Conservation (phyloP, 2,797 vertebrate species). For the Periophthalmus magnuspinnatus region DNA sequence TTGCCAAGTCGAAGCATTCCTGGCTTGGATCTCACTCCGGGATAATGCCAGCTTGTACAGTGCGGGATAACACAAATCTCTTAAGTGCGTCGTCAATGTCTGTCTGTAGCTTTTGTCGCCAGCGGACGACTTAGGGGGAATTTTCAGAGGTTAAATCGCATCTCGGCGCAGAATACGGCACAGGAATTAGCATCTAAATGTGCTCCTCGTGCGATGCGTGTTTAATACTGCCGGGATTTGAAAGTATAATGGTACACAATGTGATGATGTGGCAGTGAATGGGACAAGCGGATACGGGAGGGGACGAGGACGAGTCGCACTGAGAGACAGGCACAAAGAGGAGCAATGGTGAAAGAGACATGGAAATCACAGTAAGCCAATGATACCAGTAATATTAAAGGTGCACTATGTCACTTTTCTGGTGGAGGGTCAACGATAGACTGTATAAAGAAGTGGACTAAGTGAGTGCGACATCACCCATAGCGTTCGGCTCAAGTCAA, state of each 20-base stretch:
- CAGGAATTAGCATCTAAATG: conserved; percentile 80
- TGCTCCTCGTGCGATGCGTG: conserved; percentile 70
- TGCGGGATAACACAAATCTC: conserved; percentile 57
- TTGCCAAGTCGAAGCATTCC: conserved; percentile 28
- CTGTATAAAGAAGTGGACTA: too few species aligned
- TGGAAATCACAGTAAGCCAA: background rate
- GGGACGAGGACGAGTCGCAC: background rate
- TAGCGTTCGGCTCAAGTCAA: too few species aligned
- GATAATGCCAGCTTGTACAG: conserved; percentile 57
- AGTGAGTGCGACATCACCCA: too few species aligned
- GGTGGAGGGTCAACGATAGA: too few species aligned
- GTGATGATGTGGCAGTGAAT: conserved; percentile 76
- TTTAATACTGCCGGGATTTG: conserved; percentile 74
- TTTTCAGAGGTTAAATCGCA: conserved; percentile 77
- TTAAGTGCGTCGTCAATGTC: conserved; percentile 48
- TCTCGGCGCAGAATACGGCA: conserved; percentile 66
- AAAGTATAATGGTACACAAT: conserved; percentile 78
- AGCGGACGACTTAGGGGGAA: conserved; percentile 57
- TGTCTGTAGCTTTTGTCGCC: conserved; percentile 45
- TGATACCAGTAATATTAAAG: background rate
- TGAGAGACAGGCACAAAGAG: background rate
- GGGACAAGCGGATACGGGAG: conserved; percentile 64
- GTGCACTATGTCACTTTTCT: too few species aligned
- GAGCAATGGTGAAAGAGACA: background rate
- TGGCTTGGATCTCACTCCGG: conserved; percentile 37